Evolutionary conservation across 2,113 vertebrate genomes (phyloP), one percentile per base, ranked within the genome.

Genomic region (Colistium nudipinnis): DNA sequence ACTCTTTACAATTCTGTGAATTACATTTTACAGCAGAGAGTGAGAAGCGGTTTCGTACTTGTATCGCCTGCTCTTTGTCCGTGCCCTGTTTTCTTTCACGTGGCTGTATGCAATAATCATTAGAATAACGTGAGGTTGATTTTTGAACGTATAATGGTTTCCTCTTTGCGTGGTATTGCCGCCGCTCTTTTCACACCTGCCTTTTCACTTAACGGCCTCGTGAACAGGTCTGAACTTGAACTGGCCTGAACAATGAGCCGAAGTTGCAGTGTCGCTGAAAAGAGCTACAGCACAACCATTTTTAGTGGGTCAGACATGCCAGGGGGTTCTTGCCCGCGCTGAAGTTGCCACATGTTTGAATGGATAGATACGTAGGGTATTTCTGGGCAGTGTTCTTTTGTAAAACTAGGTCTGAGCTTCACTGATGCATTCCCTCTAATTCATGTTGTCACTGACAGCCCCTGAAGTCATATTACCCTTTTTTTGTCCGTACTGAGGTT

Each of bases 401-500:
- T 31, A 35, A 68, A 67, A 65, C 45, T 3, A 38, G 38, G 2
- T 59, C 33, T 69, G 30, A 67, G 27, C 25, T 28, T 13, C 17
- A 44, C 48, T 54, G 20, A 35, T 72, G 62, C 56, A 38, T 54
- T 77, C 63, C 57, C n/a, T 73, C 41, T 64, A 36, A 71, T 74
- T 84, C 22, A 76, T 75, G 73, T 82, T 61, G 78, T 63, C 71
- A 78, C 53, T 24, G 51, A 70, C 57, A 67, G 59, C 63, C 53
- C 61, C 43, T 45, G 31, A 44, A 70, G 61, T 70, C 69, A 74
- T 76, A n/a, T 78, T 74, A 80, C 80, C 74, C 77, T 64, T 70
- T 89, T 47, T 84, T 73, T 19, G 53, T 78, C 70, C 60, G 78
- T 53, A 45, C 83, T 61, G 74, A 88, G 81, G 89, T 90, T 91